Conservation (phyloP, 2,888 invertebrate genomes). For the Lasioglossum pauxillum region DNA sequence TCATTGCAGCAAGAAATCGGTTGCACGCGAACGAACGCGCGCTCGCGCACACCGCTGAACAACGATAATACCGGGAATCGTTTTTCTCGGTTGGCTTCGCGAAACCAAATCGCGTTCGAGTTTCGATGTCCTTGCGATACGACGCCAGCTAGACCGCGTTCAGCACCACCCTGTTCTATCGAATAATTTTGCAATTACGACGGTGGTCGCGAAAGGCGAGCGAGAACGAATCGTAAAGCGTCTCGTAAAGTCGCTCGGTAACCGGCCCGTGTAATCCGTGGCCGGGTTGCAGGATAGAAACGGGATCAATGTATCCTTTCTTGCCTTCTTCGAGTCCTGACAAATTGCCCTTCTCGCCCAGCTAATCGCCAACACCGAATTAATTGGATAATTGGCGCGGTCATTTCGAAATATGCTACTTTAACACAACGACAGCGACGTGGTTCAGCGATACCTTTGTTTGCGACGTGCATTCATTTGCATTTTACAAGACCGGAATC, state of each 20-base stretch:
- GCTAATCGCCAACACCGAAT: neutral
- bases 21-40: neutral
- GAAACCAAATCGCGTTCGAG: conserved; percentile 17
- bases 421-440: neutral
- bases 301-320: neutral
- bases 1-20: conserved; percentile 1
- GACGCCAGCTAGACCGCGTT: neutral
- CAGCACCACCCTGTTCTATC: neutral
- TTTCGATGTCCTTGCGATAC: conserved; percentile 41
- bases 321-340: neutral
- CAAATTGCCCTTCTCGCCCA: neutral
- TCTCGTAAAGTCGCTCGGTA: conserved; percentile 21
- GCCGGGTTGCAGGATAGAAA: neutral
- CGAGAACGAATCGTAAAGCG: neutral
- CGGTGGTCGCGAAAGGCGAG: neutral
- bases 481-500: neutral
- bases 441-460: neutral
- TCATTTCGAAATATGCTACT: neutral
- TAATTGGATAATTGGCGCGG: neutral
- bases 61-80: conserved; percentile 5
- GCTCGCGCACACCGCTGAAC: neutral
- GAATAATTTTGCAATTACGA: conserved; percentile 17
- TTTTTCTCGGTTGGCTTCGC: conserved; percentile 6
- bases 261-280: neutral
- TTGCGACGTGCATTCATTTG: neutral